A percentile compares a stretch with the other conserved stretches of the same genome.
These are phyloP conservation scores for Tetragnatha versicolor DNA, from an alignment of 1,140 invertebrate species.

Conservation along the genomic window DNA sequence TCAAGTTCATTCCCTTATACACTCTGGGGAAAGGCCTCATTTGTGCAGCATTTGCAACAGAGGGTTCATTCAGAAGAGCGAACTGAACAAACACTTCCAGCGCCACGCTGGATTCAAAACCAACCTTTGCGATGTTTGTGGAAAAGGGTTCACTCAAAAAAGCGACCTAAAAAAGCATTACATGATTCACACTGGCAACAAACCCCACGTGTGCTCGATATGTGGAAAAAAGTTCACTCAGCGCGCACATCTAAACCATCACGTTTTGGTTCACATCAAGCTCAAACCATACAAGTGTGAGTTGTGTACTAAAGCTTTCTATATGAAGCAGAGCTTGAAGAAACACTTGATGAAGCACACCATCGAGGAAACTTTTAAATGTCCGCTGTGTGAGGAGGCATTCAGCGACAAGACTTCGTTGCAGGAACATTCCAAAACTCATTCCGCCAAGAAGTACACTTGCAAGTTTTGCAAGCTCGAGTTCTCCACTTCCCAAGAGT, in stretches of 20 bases:
- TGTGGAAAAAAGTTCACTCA: slow-evolving; percentile 31
- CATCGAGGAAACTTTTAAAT: not conserved
- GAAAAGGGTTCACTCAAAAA: slow-evolving; percentile 60
- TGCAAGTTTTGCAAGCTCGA: slow-evolving; percentile 12
- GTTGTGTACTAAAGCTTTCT: slow-evolving; percentile 11
- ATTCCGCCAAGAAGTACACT: not conserved
- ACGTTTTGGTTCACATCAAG: slow-evolving; percentile 22
- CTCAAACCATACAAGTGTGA: slow-evolving; percentile 18
- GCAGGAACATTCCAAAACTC: not conserved
- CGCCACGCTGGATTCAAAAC: slow-evolving; percentile 1
- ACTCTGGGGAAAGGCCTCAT: slow-evolving; percentile 88
- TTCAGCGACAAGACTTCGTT: slow-evolving; percentile 4
- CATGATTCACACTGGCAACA: slow-evolving; percentile 32
- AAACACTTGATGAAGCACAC: slow-evolving; percentile 25
- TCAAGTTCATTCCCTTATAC: slow-evolving; percentile 61
- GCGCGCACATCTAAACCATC: slow-evolving; percentile 14
- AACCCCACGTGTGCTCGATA: slow-evolving; percentile 15
- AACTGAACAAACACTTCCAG: slow-evolving; percentile 81
- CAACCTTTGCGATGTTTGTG: slow-evolving; percentile 20
- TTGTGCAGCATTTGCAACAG: slow-evolving; percentile 91
- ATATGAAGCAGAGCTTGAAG: slow-evolving; percentile 1
- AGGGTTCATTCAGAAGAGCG: slow-evolving; percentile 90
- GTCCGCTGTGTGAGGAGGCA: not conserved
- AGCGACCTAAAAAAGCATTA: slow-evolving; percentile 46
- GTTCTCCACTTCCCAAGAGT: not conserved